Evolutionary conservation across 2,113 vertebrate genomes (phyloP).

Genomic region (Aphelocoma coerulescens): DNA sequence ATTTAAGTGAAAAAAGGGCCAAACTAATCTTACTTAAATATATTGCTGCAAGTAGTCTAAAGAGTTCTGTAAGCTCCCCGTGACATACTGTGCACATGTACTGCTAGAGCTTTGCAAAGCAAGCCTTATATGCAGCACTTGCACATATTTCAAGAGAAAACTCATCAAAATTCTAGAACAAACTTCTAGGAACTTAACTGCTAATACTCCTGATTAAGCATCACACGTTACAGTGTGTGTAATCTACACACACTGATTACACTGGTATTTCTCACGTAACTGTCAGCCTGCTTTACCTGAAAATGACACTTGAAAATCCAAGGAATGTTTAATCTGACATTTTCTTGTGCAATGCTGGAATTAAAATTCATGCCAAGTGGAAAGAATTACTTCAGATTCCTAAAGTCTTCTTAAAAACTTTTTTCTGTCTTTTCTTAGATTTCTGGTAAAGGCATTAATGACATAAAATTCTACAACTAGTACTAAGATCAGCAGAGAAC

Average conservation of each 20-base stretch:
- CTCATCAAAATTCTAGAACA: background rate
- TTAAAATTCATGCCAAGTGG: background rate
- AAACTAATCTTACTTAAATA: background rate
- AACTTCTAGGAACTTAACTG: background rate
- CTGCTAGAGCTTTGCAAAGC: background rate
- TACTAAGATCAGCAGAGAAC: background rate
- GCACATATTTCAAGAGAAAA: background rate
- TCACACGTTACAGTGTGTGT: accelerated
- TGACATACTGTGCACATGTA: background rate
- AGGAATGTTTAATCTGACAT: background rate
- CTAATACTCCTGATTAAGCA: background rate
- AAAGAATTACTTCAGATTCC: background rate
- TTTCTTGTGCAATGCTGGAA: background rate
- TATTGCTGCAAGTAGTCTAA: background rate
- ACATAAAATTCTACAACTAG: background rate
- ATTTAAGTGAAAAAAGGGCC: background rate
- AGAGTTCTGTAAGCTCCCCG: background rate
- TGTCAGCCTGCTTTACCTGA: background rate
- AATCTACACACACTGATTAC: background rate
- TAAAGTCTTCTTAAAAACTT: background rate
- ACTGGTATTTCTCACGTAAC: background rate
- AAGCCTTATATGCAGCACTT: background rate
- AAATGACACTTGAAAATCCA: background rate
- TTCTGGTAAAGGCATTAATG: background rate
- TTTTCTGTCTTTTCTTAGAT: background rate